Percentiles rank a stretch among this genome's conserved stretches.
phyloP scores from a whole-genome alignment of 30 jellyfish, hydroid and myxozoan genomes.

The Cassiopea andromeda region DNA sequence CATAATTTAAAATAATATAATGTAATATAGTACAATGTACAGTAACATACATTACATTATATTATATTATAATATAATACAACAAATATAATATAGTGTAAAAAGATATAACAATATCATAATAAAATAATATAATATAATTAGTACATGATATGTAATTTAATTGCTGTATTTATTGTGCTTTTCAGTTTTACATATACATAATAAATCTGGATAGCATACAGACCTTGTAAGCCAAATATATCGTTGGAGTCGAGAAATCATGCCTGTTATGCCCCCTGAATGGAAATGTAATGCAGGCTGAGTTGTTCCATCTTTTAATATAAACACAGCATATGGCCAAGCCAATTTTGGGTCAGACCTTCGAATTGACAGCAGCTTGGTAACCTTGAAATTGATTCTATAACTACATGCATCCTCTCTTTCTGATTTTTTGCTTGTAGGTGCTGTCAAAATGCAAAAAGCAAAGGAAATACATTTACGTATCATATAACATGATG shows the following conservation, averaged over 20 bases:
- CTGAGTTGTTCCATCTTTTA: conserved; percentile 84
- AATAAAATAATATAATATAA: no score
- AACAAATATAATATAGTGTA: no score
- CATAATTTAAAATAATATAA: no score
- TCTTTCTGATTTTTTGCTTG: not conserved
- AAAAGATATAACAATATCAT: no score
- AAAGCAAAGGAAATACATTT: no score
- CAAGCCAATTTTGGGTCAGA: conserved; percentile 93
- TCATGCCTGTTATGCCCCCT: conserved; percentile 85
- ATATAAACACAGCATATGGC: conserved; percentile 90
- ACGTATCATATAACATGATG: no score
- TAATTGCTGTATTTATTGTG: no score
- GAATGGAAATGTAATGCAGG: conserved; percentile 96
- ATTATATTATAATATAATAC: no score
- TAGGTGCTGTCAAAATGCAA: not conserved
- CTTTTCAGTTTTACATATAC: not conserved
- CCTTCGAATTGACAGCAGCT: conserved; percentile 82
- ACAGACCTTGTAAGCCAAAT: conserved; percentile 88
- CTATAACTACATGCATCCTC: conserved; percentile 18
- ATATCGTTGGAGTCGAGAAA: conserved; percentile 77
- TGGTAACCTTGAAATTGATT: conserved; percentile 66
- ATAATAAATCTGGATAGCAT: not conserved
- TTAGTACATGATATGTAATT: no score
- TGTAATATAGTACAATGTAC: no score
- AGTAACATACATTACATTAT: no score